A percentile compares a stretch with the other conserved stretches of the same genome.
Conservation (phyloP, 2,888 invertebrate species). For the Ellobium chinense region DNA sequence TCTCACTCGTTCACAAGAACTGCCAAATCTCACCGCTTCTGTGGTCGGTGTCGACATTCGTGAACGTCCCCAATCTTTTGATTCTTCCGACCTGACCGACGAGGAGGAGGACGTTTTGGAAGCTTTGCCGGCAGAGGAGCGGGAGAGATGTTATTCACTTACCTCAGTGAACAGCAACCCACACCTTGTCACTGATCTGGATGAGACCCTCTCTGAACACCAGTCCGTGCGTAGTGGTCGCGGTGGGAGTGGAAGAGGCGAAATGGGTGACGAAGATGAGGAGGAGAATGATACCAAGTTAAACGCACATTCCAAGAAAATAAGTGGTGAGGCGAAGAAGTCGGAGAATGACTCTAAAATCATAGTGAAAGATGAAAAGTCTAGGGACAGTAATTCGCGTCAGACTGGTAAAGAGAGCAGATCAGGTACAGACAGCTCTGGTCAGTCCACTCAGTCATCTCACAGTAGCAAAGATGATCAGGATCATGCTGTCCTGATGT, state of each 20-base stretch:
- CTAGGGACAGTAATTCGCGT: no score
- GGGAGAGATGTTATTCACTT: not conserved
- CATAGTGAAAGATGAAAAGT: not conserved
- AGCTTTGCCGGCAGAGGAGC: not conserved
- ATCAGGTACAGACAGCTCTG: no score
- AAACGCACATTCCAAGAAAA: not conserved
- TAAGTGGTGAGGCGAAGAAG: not conserved
- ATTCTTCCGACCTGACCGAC: not conserved
- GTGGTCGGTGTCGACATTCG: slow-evolving; percentile 26
- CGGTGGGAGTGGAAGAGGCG: no score
- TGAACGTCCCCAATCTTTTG: not conserved
- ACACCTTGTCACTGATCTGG: slow-evolving; percentile 22
- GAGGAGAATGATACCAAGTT: not conserved
- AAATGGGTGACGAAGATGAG: not conserved
- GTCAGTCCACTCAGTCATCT: no score
- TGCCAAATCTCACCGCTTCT: not conserved
- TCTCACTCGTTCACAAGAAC: not conserved
- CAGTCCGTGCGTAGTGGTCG: no score
- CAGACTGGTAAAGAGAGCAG: no score
- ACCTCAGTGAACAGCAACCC: slow-evolving; percentile 24
- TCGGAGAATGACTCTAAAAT: not conserved
- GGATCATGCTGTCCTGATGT: no score
- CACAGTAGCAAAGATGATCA: no score
- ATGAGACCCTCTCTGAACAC: no score
- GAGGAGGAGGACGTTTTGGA: not conserved